These are phyloP conservation scores for Campoletis raptor DNA, from an alignment of 2,888 invertebrate species.

Conservation along the genomic window DNA sequence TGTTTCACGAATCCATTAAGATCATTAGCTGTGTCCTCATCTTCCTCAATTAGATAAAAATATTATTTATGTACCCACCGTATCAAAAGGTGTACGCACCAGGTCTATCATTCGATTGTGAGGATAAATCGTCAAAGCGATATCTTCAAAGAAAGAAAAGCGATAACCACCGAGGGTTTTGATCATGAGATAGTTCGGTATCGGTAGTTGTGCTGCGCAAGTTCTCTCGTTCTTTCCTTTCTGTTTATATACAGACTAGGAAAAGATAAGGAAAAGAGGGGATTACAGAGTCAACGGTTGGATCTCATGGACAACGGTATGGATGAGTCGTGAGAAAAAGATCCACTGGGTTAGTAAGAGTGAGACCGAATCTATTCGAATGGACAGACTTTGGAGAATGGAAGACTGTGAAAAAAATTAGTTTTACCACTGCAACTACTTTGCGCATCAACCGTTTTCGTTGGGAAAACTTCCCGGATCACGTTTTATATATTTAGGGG, in stretches of 20 bases:
- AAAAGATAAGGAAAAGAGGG: conserved; percentile 32
- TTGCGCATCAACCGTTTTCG: conserved; percentile 76
- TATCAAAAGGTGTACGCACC: conserved; percentile 7
- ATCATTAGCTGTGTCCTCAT: conserved; percentile 60
- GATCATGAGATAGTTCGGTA: conserved; percentile 28
- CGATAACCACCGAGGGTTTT: conserved; percentile 46
- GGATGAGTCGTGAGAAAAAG: conserved; percentile 82
- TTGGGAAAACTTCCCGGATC: conserved; percentile 76
- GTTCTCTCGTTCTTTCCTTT: conserved; percentile 11
- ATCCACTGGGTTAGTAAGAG: conserved; percentile 26
- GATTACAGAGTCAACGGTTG: conserved; percentile 72
- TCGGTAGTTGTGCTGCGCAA: conserved; percentile 42
- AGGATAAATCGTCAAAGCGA: conserved; percentile 45
- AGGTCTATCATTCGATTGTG: neutral
- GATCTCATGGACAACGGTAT: conserved; percentile 80
- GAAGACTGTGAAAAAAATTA: conserved; percentile 58
- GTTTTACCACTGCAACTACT: conserved; percentile 60
- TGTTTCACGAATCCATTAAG: conserved; percentile 83
- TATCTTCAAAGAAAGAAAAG: conserved; percentile 44
- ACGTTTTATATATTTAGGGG: conserved; percentile 47
- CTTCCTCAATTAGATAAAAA: conserved; percentile 6
- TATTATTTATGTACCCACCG: neutral
- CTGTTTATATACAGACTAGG: conserved; percentile 16
- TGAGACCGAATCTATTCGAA: conserved; percentile 25
- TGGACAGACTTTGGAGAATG: conserved; percentile 17